These are phyloP conservation scores for Penaeus chinensis DNA, from an alignment of 1,140 invertebrate species.

Conservation along the genomic window DNA sequence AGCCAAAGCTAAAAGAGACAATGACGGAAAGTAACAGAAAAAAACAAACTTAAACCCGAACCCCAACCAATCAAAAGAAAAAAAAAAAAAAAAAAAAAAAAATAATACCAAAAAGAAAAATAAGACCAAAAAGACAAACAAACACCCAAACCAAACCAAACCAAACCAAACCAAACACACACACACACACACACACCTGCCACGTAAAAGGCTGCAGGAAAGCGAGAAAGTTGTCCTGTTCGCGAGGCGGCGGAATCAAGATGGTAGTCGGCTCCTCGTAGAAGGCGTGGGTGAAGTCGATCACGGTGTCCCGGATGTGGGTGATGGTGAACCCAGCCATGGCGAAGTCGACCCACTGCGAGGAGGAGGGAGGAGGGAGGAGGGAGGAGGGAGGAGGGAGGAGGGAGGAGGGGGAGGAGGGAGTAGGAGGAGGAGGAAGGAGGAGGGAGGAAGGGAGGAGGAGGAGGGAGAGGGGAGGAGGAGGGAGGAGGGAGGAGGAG, in stretches of 20 bases:
- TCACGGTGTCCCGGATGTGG: constrained; percentile 67
- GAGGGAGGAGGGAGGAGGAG: no score
- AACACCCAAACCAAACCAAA: no score
- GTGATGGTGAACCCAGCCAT: constrained; percentile 69
- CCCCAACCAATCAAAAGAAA: no score
- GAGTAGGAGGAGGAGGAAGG: no score
- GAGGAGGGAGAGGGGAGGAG: no score
- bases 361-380: neutral
- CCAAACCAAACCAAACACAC: neutral
- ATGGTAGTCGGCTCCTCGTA: constrained; percentile 66
- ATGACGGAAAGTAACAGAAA: no score
- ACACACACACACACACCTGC: constrained; percentile 54
- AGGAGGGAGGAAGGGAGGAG: no score
- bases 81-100: no score
- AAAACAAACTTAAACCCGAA: no score
- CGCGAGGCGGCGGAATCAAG: constrained; percentile 65
- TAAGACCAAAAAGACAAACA: no score
- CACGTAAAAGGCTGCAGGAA: constrained; percentile 65
- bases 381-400: neutral
- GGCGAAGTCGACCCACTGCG: constrained; percentile 68
- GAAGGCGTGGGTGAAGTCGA: constrained; percentile 69
- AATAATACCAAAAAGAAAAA: no score
- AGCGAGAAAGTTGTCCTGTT: constrained; percentile 65
- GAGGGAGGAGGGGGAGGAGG: neutral
- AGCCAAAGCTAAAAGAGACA: no score